A percentile compares a stretch with the other conserved stretches of the same genome.
These are phyloP conservation scores for Girardinus metallicus DNA, from an alignment of 2,797 vertebrate species.

Conservation along the genomic window DNA sequence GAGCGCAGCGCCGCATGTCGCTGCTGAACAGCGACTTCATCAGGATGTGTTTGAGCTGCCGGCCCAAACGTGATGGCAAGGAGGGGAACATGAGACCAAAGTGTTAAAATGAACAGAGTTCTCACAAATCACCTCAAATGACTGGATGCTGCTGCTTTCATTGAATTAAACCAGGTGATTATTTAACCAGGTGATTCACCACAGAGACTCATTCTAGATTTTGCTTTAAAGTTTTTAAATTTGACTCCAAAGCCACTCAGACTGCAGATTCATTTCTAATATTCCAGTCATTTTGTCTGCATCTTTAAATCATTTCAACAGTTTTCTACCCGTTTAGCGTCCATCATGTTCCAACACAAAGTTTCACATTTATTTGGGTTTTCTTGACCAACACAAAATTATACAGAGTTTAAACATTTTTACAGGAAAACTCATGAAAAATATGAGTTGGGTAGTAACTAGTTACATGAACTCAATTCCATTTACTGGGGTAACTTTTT, in stretches of 20 bases:
- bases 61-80: neutral
- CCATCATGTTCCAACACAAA: neutral
- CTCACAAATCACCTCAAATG: neutral
- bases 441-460: too few relatives aligned
- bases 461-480: too few relatives aligned
- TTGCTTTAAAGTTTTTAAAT: neutral
- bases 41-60: neutral
- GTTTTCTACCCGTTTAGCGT: neutral
- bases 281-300: neutral
- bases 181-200: too few relatives aligned
- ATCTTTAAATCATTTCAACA: neutral
- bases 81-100: neutral
- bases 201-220: neutral
- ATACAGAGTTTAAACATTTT: too few relatives aligned
- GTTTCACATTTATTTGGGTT: neutral
- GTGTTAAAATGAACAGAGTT: neutral
- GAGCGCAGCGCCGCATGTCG: constrained; percentile 7
- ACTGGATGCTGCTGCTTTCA: neutral
- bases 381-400: neutral
- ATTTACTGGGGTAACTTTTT: too few relatives aligned
- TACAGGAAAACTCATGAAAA: too few relatives aligned
- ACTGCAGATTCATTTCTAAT: neutral
- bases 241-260: neutral
- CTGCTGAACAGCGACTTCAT: constrained; percentile 46
- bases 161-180: too few relatives aligned